These are phyloP conservation scores for Epinotia demarniana DNA, from an alignment of 2,888 invertebrate species.

Conservation along the genomic window DNA sequence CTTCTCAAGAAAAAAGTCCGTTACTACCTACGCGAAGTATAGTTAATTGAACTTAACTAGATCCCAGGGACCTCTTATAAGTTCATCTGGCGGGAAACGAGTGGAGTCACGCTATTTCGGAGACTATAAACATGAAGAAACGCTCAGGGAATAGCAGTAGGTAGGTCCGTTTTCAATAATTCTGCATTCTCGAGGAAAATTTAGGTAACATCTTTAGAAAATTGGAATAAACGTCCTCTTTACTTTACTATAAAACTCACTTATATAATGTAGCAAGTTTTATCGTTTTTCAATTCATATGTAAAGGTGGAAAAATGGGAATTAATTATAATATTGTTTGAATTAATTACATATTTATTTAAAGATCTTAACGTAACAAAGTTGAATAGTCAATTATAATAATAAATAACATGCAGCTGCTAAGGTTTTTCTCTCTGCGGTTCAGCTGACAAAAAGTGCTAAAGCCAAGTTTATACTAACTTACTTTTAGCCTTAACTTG, in stretches of 20 bases:
- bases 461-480: background rate
- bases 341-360: no score
- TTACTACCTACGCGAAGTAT: slow-evolving; percentile 53
- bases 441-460: no score
- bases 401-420: no score
- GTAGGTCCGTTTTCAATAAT: background rate
- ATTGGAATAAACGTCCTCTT: no score
- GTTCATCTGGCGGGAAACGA: slow-evolving; percentile 61
- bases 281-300: no score
- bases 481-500: background rate
- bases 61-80: slow-evolving; percentile 55
- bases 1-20: slow-evolving; percentile 34
- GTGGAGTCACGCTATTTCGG: slow-evolving; percentile 64
- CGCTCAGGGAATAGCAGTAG: background rate
- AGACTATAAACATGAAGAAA: slow-evolving; percentile 7
- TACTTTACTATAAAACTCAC: no score
- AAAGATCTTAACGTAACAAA: no score
- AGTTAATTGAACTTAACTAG: slow-evolving; percentile 59
- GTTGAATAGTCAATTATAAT: no score
- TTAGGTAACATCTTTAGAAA: background rate
- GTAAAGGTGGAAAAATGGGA: no score
- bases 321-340: no score
- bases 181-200: background rate
- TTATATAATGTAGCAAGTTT: no score
- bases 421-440: no score